Percentiles rank a stretch among this genome's conserved stretches.
These are phyloP conservation scores for Plumapathes pennacea DNA, from an alignment of 92 coral and sea anemone genomes.

Conservation along the genomic window DNA sequence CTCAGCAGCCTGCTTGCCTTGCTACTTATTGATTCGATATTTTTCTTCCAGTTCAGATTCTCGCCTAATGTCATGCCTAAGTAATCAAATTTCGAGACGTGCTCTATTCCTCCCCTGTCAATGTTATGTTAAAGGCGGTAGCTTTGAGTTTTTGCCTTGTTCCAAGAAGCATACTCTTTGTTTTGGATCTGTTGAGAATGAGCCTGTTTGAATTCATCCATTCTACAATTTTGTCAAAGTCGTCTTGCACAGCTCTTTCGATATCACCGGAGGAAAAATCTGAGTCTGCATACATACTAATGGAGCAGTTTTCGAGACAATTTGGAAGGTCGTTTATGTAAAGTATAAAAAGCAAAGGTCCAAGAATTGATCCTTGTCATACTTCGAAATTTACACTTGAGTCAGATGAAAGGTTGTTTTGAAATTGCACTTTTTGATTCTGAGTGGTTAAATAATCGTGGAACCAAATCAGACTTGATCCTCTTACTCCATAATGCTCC, in stretches of 20 bases:
- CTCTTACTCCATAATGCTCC: slow-evolving; percentile 34
- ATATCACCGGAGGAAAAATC: slow-evolving; percentile 4
- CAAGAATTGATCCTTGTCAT: slow-evolving; percentile 24
- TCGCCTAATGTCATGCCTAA: not conserved
- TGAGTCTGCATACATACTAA: slow-evolving; percentile 23
- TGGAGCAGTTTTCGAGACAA: slow-evolving; percentile 8
- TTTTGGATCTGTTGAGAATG: slow-evolving; percentile 19
- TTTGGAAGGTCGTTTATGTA: slow-evolving; percentile 30
- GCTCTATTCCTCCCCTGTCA: slow-evolving; percentile 3
- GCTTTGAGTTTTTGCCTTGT: slow-evolving; percentile 5
- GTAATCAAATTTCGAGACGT: not conserved
- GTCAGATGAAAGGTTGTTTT: slow-evolving; percentile 10
- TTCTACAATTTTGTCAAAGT: slow-evolving; percentile 6
- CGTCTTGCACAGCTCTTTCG: too few species aligned
- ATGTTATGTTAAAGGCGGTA: not conserved
- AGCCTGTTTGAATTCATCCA: slow-evolving; percentile 24
- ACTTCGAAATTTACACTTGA: slow-evolving; percentile 3
- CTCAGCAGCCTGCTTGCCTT: not conserved
- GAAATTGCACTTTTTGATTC: slow-evolving; percentile 6
- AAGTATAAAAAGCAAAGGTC: slow-evolving; percentile 25
- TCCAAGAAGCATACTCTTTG: slow-evolving; percentile 29
- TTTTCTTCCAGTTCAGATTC: slow-evolving; percentile 5
- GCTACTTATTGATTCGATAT: not conserved
- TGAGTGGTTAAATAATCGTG: slow-evolving; percentile 14
- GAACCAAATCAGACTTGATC: slow-evolving; percentile 10